A percentile compares a stretch with the other conserved stretches of the same genome.
These are phyloP conservation scores for Campaea margaritaria DNA, from an alignment of 2,888 invertebrate genomes.

Conservation along the genomic window DNA sequence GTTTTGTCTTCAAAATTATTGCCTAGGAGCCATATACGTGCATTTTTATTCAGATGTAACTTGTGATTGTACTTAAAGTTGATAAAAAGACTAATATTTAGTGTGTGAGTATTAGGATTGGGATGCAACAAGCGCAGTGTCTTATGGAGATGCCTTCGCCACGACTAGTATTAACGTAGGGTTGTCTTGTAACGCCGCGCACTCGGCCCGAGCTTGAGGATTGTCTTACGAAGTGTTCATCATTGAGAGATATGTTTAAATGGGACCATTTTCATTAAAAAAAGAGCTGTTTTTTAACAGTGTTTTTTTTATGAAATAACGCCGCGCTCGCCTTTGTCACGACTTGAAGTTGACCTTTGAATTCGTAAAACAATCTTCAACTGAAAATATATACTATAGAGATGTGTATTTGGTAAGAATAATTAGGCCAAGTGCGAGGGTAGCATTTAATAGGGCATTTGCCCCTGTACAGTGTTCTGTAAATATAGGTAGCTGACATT, in stretches of 20 bases:
- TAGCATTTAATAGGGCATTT: conserved; percentile 69
- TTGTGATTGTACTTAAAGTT: conserved; percentile 72
- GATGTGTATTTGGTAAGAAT: conserved; percentile 20
- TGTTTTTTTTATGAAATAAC: too few relatives aligned
- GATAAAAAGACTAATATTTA: conserved; percentile 68
- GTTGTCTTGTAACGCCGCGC: conserved; percentile 55
- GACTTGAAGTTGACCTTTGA: not conserved
- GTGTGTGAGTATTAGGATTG: conserved; percentile 68
- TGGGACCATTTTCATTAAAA: too few relatives aligned
- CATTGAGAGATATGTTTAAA: not conserved
- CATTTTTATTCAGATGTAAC: conserved; percentile 48
- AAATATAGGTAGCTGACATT: conserved; percentile 73
- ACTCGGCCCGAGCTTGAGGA: conserved; percentile 45
- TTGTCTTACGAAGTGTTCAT: not conserved
- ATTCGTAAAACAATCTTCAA: conserved; percentile 9
- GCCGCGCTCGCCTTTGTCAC: too few relatives aligned
- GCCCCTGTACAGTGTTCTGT: conserved; percentile 78
- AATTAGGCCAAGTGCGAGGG: conserved; percentile 50
- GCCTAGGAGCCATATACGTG: conserved; percentile 46
- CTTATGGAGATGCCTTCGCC: conserved; percentile 69
- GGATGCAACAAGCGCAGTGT: conserved; percentile 55
- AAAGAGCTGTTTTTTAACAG: too few relatives aligned
- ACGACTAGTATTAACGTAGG: conserved; percentile 71
- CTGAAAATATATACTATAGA: conserved; percentile 1
- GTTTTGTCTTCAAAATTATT: conserved; percentile 50